Conservation (phyloP, 2,797 vertebrate species). For the Heterohyrax brucei region DNA sequence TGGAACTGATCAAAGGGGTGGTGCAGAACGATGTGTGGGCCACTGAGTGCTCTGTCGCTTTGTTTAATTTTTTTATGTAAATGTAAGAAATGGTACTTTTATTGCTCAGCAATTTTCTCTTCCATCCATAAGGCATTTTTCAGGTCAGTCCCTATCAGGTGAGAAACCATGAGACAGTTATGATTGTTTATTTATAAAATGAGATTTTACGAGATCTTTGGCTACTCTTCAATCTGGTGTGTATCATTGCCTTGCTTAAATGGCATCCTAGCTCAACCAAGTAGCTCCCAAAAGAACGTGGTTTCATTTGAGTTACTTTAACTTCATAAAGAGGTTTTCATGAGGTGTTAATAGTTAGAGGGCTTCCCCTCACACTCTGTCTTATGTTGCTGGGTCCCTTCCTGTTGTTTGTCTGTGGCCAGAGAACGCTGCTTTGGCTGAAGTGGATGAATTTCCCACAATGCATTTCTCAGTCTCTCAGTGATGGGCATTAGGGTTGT, state of each 20-base stretch:
- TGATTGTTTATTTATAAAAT: neutral
- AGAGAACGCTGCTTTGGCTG: too few species aligned
- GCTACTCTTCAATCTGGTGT: neutral
- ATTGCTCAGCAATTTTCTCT: neutral
- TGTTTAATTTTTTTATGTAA: neutral
- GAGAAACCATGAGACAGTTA: neutral
- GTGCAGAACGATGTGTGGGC: too few species aligned
- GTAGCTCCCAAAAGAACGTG: neutral
- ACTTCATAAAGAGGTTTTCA: neutral
- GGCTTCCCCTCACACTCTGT: neutral
- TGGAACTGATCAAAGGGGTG: neutral
- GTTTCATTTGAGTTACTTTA: neutral
- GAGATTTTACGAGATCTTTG: neutral
- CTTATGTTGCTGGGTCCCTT: neutral
- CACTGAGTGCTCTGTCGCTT: neutral
- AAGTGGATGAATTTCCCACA: constrained; percentile 24
- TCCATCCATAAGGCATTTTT: neutral
- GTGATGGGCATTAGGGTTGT: neutral
- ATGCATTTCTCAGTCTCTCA: neutral
- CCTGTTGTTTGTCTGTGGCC: neutral
- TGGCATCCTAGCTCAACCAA: neutral
- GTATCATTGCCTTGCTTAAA: neutral
- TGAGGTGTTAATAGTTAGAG: neutral
- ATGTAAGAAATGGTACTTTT: neutral
- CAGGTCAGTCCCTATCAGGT: neutral